Evolutionary conservation across 2,113 vertebrate genomes (phyloP).

Genomic region (Leptodactylus fuscus): DNA sequence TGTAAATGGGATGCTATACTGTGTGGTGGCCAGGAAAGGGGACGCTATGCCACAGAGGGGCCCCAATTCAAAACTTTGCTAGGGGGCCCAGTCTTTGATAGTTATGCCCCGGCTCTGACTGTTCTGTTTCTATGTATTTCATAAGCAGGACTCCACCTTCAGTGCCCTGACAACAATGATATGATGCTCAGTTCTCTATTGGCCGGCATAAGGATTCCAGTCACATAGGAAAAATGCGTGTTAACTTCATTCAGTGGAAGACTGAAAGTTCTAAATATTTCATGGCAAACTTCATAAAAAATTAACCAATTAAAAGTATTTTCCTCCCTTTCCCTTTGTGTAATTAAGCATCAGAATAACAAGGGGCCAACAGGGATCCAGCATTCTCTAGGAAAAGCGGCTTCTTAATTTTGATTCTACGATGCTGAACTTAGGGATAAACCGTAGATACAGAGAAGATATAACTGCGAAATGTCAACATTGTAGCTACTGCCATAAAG

Average conservation of each 20-base stretch:
- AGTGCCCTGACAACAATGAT: background rate
- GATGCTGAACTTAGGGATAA: background rate
- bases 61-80: no score
- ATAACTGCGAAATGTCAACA: background rate
- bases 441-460: background rate
- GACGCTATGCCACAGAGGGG: no score
- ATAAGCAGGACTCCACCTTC: no score
- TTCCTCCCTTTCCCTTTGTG: slow-evolving; percentile 45
- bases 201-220: background rate
- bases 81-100: no score
- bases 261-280: slow-evolving; percentile 48
- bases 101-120: no score
- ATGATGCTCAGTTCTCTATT: background rate
- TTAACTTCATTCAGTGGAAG: slow-evolving; percentile 48
- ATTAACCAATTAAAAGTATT: slow-evolving; percentile 57
- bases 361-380: slow-evolving; percentile 36
- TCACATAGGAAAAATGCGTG: slow-evolving; percentile 28
- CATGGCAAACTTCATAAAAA: slow-evolving; percentile 53
- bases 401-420: background rate
- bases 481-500: background rate
- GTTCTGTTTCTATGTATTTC: no score
- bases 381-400: slow-evolving; percentile 30
- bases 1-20: no score
- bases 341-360: slow-evolving; percentile 57
- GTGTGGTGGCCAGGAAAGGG: no score